Evolutionary conservation across 1,140 invertebrate genomes (phyloP), one percentile per base, ranked within the genome.

Genomic region (Drosophila teissieri): DNA sequence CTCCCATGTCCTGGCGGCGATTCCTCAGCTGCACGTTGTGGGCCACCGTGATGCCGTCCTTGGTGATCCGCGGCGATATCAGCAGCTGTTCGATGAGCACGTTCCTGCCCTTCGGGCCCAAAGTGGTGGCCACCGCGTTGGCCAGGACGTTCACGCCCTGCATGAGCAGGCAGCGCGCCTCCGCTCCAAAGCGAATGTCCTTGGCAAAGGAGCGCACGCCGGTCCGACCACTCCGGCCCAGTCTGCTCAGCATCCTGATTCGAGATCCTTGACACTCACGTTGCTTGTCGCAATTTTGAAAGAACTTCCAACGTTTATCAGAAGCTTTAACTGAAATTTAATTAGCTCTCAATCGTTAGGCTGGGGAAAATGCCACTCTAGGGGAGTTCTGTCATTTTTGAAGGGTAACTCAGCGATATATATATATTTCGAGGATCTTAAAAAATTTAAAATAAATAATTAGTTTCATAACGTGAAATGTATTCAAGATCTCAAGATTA

Each of bases 11-110:
- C 92, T 98, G 96, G 91, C 97, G 98, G 91, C 97, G 98, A 92
- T 99, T 97, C 92, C 97, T 96, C 7, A 99, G 93, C 92, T 99
- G 48, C 7, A 80, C 95, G 24, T 96, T 95, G 93, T 99, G 98
- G 5, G 98, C 98, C n/a, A 99, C 98, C 0, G 98, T 99, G 0
- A 98, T 97, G 74, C 98, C 98, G 92, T 99, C 98, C 92, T 99
- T 99, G 2, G 98, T 99, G 80, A 99, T 99, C 93, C 98, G 98
- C n/a, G 98, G 98, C 64, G 96, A 96, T 11, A 97, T 97, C 96
- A 97, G 98, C 19, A 96, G 96, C 92, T 98, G 97, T 92, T 99
- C 98, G 68, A 99, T 94, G 51, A 99, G 97, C 1, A 99, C 98
- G 93, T 99, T 99, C 44, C 98, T 95, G 22, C 98, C 98, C 94